Percentiles rank a stretch among this genome's conserved stretches.
Conservation (phyloP, 2,797 vertebrate genomes). For the Salarias fasciatus region DNA sequence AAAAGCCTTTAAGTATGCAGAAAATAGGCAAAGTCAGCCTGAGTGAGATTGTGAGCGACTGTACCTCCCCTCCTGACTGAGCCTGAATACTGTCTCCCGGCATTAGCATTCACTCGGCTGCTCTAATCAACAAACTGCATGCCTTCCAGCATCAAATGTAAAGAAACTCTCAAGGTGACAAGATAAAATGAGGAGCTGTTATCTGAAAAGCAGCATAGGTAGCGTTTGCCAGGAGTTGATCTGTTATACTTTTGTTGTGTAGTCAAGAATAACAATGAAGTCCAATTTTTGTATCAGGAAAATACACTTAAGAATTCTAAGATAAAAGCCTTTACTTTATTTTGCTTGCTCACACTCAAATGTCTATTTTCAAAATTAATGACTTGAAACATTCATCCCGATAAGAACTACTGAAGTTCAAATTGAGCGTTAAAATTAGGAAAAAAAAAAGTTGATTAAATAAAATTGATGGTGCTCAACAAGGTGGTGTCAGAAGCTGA, state of each 20-base stretch:
- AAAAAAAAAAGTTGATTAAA: too few relatives aligned
- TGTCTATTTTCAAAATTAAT: too few relatives aligned
- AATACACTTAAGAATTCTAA: too few relatives aligned
- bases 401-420: too few relatives aligned
- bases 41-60: conserved; percentile 33
- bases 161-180: conserved; percentile 82
- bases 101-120: conserved; percentile 81
- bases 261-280: background rate
- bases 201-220: conserved; percentile 48
- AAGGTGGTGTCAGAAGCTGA: too few relatives aligned
- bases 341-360: too few relatives aligned
- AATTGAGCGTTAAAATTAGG: too few relatives aligned
- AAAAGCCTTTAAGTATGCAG: conserved; percentile 22
- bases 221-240: conserved; percentile 49
- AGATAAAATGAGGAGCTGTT: conserved; percentile 58
- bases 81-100: conserved; percentile 53
- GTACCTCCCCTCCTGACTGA: conserved; percentile 42
- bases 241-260: conserved; percentile 3
- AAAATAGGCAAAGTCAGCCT: conserved; percentile 18
- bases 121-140: conserved; percentile 84
- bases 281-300: too few relatives aligned
- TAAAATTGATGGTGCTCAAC: too few relatives aligned
- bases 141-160: conserved; percentile 82
- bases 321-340: too few relatives aligned
- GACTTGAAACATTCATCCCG: too few relatives aligned